Percentiles rank a stretch among this genome's conserved stretches.
These are phyloP conservation scores for Gisinianus flammeolus DNA, from an alignment of 2,888 invertebrate species.

Conservation along the genomic window DNA sequence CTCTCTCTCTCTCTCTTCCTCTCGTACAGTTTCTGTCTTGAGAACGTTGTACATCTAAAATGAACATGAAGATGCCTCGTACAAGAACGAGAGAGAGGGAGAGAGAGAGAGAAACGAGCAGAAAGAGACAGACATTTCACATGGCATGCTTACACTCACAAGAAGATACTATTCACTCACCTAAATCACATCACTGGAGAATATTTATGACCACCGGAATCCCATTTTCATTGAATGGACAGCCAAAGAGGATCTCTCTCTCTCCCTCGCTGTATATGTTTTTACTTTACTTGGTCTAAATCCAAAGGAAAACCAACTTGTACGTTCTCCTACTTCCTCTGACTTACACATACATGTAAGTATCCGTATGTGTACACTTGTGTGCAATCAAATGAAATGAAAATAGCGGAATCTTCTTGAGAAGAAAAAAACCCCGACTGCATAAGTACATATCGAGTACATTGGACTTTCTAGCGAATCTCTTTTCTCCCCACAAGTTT, in stretches of 20 bases:
- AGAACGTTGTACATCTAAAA: constrained; percentile 30
- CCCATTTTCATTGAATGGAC: constrained; percentile 37
- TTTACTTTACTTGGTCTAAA: constrained; percentile 8
- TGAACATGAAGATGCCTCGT: constrained; percentile 33
- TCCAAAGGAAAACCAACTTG: background rate
- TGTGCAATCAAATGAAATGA: constrained; percentile 29
- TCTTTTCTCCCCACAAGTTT: too few relatives aligned
- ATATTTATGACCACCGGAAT: constrained; percentile 37
- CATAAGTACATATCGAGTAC: too few relatives aligned
- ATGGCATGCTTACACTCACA: constrained; percentile 36
- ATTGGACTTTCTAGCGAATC: too few relatives aligned
- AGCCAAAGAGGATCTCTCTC: constrained; percentile 34
- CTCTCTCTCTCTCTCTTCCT: background rate
- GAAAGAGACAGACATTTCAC: constrained; percentile 33
- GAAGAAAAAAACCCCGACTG: background rate
- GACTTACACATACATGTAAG: background rate
- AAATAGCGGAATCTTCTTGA: background rate
- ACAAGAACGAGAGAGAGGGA: background rate
- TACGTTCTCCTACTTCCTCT: background rate
- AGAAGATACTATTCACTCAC: constrained; percentile 40
- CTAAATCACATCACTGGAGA: constrained; percentile 41
- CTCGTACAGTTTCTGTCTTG: constrained; percentile 24
- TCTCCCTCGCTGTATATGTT: background rate
- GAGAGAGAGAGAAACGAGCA: constrained; percentile 16
- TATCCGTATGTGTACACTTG: background rate